Conservation (phyloP, 2,888 invertebrate species). For the Clanis bilineata region DNA sequence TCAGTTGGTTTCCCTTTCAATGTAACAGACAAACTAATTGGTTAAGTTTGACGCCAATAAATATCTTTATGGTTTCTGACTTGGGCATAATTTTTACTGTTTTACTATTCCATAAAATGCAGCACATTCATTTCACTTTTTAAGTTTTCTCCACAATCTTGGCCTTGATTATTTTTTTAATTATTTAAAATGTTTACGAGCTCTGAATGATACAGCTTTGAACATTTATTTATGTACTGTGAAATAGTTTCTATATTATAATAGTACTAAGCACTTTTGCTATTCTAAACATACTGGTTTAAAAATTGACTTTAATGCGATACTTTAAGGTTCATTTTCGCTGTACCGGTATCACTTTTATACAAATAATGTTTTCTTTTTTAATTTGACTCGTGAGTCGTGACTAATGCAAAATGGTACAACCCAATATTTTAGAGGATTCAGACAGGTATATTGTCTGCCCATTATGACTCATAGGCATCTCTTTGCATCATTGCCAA, state of each 20-base stretch:
- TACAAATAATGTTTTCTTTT: not conserved
- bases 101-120: not conserved
- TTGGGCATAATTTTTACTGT: not conserved
- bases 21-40: slow-evolving; percentile 31
- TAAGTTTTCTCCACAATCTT: not conserved
- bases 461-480: slow-evolving; percentile 62
- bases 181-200: not conserved
- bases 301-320: not conserved
- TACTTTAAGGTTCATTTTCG: not conserved
- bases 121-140: not conserved
- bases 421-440: slow-evolving; percentile 26
- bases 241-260: not conserved
- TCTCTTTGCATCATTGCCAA: slow-evolving; percentile 58
- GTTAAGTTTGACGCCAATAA: slow-evolving; percentile 41
- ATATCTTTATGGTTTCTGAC: slow-evolving; percentile 38
- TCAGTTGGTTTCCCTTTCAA: slow-evolving; percentile 46
- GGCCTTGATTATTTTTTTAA: not conserved
- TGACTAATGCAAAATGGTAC: slow-evolving; percentile 20
- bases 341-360: not conserved
- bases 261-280: not conserved
- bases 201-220: not conserved
- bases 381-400: not conserved
- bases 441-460: slow-evolving; percentile 33
- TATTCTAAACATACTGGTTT: too few species aligned
- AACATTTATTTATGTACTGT: too few species aligned